Evolutionary conservation across 2,888 invertebrate species (phyloP).

Genomic region (Harpagoxenus sublaevis): DNA sequence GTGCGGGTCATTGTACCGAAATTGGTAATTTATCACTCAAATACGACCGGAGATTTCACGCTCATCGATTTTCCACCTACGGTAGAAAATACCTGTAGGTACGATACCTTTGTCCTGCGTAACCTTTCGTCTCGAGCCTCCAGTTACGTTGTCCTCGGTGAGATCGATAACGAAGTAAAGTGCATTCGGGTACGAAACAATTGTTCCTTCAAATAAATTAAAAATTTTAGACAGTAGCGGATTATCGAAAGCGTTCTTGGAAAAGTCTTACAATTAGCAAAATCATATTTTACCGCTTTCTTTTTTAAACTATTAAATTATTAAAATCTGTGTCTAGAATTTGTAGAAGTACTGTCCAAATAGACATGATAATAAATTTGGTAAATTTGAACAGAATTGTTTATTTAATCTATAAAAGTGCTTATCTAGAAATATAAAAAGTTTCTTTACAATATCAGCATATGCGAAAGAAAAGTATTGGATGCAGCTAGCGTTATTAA

Average conservation of each 20-base stretch:
- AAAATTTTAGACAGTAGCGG: neutral
- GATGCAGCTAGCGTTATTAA: neutral
- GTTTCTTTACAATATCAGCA: neutral
- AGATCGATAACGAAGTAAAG: conserved; percentile 78
- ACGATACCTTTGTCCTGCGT: conserved; percentile 83
- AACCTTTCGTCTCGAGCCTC: conserved; percentile 85
- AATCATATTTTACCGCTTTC: neutral
- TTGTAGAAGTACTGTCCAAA: neutral
- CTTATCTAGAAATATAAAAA: neutral
- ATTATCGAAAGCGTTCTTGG: neutral
- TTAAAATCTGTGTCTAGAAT: neutral
- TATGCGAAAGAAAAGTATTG: neutral
- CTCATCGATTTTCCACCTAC: conserved; percentile 85
- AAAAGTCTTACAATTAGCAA: neutral
- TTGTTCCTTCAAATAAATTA: neutral
- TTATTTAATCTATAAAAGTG: neutral
- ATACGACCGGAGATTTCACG: conserved; percentile 83
- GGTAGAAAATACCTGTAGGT: conserved; percentile 83
- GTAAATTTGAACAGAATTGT: neutral
- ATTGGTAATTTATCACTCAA: conserved; percentile 83
- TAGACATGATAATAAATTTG: neutral
- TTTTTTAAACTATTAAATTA: neutral
- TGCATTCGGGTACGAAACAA: conserved; percentile 77
- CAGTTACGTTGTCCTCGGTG: conserved; percentile 85
- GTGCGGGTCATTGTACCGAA: conserved; percentile 82